Percentiles rank a stretch among this genome's conserved stretches.
These are phyloP conservation scores for Cryptus viduatorius DNA, from an alignment of 2,888 invertebrate species.

Conservation along the genomic window DNA sequence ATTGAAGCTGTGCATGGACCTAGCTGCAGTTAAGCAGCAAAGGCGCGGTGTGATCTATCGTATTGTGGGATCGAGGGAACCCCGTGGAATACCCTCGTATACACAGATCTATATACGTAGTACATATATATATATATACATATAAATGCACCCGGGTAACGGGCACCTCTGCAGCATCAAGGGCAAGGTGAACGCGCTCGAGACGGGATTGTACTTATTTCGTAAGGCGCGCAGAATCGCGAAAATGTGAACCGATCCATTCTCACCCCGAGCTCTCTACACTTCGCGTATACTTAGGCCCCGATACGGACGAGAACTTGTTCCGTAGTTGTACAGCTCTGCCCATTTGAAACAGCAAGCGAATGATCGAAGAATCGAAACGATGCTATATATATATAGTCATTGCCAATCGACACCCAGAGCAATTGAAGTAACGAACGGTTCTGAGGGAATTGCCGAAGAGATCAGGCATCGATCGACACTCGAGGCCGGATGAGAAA, in stretches of 20 bases:
- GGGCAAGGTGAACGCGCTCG: conserved; percentile 59
- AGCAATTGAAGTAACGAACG: conserved; percentile 60
- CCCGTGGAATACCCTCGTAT: conserved; percentile 54
- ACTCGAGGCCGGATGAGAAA: conserved; percentile 19
- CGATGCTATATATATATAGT: conserved; percentile 30
- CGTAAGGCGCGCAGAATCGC: conserved; percentile 54
- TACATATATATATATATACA: conserved; percentile 4
- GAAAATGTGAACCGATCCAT: conserved; percentile 48
- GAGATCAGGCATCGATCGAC: conserved; percentile 25
- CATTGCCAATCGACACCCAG: conserved; percentile 46
- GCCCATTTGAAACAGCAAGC: conserved; percentile 24
- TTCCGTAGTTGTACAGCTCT: conserved; percentile 19
- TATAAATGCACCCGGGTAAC: conserved; percentile 27
- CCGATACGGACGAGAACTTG: conserved; percentile 29
- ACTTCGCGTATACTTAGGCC: conserved; percentile 22
- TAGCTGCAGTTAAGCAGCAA: conserved; percentile 56
- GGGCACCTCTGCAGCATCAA: conserved; percentile 53
- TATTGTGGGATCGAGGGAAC: conserved; percentile 76
- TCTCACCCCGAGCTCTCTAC: conserved; percentile 34
- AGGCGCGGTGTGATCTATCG: conserved; percentile 67
- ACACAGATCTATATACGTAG: conserved; percentile 7
- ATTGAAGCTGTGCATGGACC: conserved; percentile 49
- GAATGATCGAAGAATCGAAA: conserved; percentile 48
- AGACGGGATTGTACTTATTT: conserved; percentile 59
- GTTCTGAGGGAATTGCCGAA: conserved; percentile 50